Conservation (phyloP, 2,888 invertebrate species). For the Cephus runcator region DNA sequence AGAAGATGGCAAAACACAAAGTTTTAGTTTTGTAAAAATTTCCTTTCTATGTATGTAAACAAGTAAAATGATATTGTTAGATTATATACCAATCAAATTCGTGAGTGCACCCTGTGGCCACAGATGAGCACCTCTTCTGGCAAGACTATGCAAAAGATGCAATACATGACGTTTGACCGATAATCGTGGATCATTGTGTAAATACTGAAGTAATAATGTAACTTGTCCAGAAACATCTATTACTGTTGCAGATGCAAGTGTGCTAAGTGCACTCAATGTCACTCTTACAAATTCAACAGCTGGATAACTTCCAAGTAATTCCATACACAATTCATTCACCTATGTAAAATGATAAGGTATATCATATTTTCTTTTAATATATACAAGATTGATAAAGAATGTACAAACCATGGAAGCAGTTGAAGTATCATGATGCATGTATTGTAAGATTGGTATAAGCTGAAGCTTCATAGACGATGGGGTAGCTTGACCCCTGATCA, state of each 20-base stretch:
- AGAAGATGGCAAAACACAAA: constrained; percentile 6
- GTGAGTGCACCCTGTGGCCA: constrained; percentile 75
- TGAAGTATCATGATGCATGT: constrained; percentile 89
- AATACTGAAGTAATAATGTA: constrained; percentile 73
- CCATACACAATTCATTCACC: constrained; percentile 79
- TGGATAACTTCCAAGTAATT: constrained; percentile 81
- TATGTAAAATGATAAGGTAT: constrained; percentile 48
- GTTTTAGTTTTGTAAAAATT: not conserved
- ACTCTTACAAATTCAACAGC: constrained; percentile 83
- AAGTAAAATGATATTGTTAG: not conserved
- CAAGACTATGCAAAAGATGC: constrained; percentile 75
- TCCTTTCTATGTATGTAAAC: not conserved
- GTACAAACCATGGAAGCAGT: constrained; percentile 77
- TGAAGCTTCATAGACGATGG: constrained; percentile 92
- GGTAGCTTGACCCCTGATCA: constrained; percentile 93
- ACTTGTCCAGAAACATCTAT: constrained; percentile 92
- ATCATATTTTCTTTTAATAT: not conserved
- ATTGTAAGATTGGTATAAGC: constrained; percentile 89
- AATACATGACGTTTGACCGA: constrained; percentile 77
- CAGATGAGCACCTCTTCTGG: constrained; percentile 79
- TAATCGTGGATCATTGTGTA: constrained; percentile 76
- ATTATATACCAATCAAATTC: constrained; percentile 62
- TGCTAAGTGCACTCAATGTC: constrained; percentile 87
- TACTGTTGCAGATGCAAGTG: constrained; percentile 87
- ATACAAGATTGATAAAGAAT: constrained; percentile 52